Evolutionary conservation across 2,113 vertebrate species (phyloP).

Genomic region (Rhinoderma darwinii): DNA sequence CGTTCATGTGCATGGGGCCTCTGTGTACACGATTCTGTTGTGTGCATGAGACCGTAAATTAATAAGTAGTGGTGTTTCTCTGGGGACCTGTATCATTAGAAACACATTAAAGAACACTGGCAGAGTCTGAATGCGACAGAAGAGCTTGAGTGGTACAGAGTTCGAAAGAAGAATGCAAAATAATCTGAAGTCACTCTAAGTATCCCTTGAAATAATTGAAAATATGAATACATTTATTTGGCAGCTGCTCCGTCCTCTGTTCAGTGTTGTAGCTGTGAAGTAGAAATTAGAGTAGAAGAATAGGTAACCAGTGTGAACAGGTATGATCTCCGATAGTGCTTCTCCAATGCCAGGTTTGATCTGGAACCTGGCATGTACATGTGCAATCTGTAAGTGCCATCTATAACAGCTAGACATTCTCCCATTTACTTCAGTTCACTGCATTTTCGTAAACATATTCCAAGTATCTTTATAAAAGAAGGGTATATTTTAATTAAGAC

Average conservation of each 20-base stretch:
- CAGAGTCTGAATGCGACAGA: neutral
- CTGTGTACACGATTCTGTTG: too few relatives aligned
- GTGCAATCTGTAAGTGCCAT: too few relatives aligned
- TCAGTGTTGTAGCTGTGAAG: neutral
- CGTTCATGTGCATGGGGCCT: too few relatives aligned
- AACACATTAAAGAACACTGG: neutral
- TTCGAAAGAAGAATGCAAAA: neutral
- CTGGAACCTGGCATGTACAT: neutral
- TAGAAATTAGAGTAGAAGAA: neutral
- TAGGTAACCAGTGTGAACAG: neutral
- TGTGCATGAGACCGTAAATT: too few relatives aligned
- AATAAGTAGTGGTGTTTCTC: neutral
- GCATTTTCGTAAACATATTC: neutral
- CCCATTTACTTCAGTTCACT: neutral
- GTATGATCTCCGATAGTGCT: neutral
- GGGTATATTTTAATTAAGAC: too few relatives aligned
- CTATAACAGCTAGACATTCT: neutral
- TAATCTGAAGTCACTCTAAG: neutral
- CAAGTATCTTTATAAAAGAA: neutral
- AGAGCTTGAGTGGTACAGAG: neutral
- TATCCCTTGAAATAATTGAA: neutral
- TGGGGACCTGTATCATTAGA: neutral
- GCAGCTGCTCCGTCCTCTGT: neutral
- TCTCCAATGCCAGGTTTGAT: neutral
- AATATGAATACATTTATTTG: neutral